Evolutionary conservation across 2,797 vertebrate genomes (phyloP), one percentile per base, ranked within the genome.

Genomic region (Echeneis naucrates): DNA sequence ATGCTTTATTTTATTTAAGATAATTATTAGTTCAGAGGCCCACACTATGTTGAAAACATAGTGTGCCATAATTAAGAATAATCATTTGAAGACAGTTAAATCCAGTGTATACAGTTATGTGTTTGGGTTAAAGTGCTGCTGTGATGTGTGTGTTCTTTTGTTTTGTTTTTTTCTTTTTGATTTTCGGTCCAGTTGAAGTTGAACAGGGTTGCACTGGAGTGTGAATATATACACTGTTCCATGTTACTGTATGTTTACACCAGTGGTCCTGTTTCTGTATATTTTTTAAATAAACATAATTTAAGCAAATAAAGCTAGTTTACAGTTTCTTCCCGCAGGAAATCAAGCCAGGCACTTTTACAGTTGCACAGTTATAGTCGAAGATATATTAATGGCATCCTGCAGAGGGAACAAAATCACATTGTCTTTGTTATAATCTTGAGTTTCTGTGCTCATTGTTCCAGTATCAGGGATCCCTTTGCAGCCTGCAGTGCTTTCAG

Each of bases 251-350:
- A 52, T 14, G 55, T 84, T 81, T 80, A 55, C 78, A 68, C 72
- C 71, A 44, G 75, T 84, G 59, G 16, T 86, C 72, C 73, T 84
- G 75, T 92, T 91, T 91, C 81, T 86, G 65, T 84, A 75, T 87
- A 54, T 84, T 90, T 88, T 91, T 87, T 68, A 89, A 91, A 89
- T 89, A 90, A 90, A 91, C 21, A 61, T 65, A 74, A 84, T 81
- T 72, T 78, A 83, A 91, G 32, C 8, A 13, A 62, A 8, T 6
- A 0, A 14, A 9, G 8, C 6, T 3, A 3, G 6, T 21, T 26
- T 24, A 0, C 53, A 33, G 16, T 45, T 68, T 68, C 11, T 40
- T n/a, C 5, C 50, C 51, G 19, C 24, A 52, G 44, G 2, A 47
- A 32, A 47, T 24, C 2, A 7, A 3, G 48, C 11, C 21, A 6